Percentiles rank a stretch among this genome's conserved stretches.
Conservation (phyloP, 2,113 vertebrate genomes). For the Monopterus albus region DNA sequence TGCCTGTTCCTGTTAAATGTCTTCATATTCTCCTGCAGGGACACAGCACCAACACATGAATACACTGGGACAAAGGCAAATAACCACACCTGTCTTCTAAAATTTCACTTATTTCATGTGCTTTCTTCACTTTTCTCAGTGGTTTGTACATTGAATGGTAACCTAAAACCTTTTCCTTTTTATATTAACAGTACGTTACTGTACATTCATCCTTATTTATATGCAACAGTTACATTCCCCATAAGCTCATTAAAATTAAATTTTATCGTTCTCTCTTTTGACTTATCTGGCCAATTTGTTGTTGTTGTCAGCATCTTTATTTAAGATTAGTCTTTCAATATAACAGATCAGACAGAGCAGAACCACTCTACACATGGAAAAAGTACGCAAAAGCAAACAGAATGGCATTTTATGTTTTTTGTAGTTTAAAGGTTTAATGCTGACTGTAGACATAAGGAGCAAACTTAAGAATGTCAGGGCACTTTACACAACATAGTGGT, state of each 20-base stretch:
- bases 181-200: too few relatives aligned
- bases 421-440: neutral
- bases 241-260: neutral
- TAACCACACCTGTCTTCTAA: neutral
- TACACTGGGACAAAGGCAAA: neutral
- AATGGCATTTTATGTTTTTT: too few relatives aligned
- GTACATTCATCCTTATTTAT: neutral
- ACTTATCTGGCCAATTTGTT: neutral
- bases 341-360: too few relatives aligned
- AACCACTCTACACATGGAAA: too few relatives aligned
- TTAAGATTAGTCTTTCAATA: too few relatives aligned
- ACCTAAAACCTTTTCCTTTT: too few relatives aligned
- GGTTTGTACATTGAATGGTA: neutral
- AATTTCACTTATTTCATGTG: neutral
- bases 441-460: neutral
- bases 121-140: neutral
- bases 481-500: neutral
- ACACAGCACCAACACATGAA: neutral
- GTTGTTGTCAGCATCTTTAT: neutral
- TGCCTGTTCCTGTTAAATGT: conserved; percentile 90
- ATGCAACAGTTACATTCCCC: neutral
- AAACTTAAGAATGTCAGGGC: neutral
- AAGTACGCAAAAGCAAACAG: too few relatives aligned
- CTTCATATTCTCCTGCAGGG: conserved; percentile 87
- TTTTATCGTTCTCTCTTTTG: neutral